Conservation (phyloP, 2,113 vertebrate species). For the Coregonus clupeaformis region DNA sequence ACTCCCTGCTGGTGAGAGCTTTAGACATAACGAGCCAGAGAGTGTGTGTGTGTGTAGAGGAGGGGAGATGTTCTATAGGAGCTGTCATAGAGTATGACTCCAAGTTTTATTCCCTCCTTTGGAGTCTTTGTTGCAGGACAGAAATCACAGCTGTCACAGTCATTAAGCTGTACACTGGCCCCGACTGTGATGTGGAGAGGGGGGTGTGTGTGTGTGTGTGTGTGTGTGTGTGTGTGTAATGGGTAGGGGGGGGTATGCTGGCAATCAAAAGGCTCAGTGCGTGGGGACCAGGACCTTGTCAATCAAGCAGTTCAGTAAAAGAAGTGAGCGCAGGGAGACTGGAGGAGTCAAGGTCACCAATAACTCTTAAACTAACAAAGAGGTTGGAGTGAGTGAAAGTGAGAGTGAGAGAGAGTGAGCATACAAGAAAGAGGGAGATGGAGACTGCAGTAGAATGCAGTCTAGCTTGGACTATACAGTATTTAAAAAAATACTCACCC, state of each 20-base stretch:
- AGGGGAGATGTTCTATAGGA: constrained; percentile 46
- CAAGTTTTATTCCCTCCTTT: constrained; percentile 55
- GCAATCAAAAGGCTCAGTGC: constrained; percentile 64
- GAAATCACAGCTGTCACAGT: constrained; percentile 69
- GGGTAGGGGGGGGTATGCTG: constrained; percentile 59
- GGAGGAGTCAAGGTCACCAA: constrained; percentile 51
- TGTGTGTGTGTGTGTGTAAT: constrained; percentile 5
- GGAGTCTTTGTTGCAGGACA: constrained; percentile 63
- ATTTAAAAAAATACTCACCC: background rate
- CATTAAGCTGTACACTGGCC: constrained; percentile 75
- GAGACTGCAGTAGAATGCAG: constrained; percentile 23
- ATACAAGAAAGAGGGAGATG: constrained; percentile 10
- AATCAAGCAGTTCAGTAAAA: constrained; percentile 71
- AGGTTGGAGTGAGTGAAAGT: constrained; percentile 41
- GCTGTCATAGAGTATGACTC: constrained; percentile 57
- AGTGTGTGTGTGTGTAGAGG: constrained; percentile 29
- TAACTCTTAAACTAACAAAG: constrained; percentile 68
- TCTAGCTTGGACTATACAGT: background rate
- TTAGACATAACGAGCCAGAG: constrained; percentile 59
- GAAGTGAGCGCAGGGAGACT: constrained; percentile 61
- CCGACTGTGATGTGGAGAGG: constrained; percentile 54
- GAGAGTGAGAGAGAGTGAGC: background rate
- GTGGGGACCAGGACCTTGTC: constrained; percentile 79
- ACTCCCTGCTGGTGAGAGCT: constrained; percentile 83
- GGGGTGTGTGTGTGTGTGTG: constrained; percentile 24